Evolutionary conservation across 2,113 vertebrate genomes (phyloP).

Genomic region (Myocastor coypus): DNA sequence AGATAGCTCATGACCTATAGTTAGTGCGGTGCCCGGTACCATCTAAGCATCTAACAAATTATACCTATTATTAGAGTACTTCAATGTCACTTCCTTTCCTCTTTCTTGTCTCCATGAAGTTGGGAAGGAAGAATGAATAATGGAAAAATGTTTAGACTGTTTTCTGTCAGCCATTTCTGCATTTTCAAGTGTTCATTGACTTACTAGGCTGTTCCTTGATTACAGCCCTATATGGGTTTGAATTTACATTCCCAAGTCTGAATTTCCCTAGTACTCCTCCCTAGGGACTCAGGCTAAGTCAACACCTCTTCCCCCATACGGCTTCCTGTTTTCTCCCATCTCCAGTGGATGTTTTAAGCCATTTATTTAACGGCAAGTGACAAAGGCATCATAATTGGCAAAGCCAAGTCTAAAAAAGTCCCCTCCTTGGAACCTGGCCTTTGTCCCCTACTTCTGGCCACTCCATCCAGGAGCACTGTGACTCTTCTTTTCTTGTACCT

Average conservation of each 20-base stretch:
- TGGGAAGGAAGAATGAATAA: background rate
- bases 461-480: background rate
- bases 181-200: background rate
- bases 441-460: background rate
- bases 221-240: constrained; percentile 42
- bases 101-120: background rate
- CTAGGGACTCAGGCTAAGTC: constrained; percentile 69
- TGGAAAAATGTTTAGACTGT: background rate
- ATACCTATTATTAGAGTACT: background rate
- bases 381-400: background rate
- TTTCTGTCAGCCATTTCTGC: background rate
- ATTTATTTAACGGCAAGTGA: background rate
- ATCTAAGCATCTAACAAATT: background rate
- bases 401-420: background rate
- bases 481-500: background rate
- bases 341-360: constrained; percentile 62
- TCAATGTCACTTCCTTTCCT: background rate
- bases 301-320: constrained; percentile 64
- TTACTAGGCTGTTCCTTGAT: constrained; percentile 67
- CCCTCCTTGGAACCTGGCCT: too few relatives aligned
- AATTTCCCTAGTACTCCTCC: constrained; percentile 60
- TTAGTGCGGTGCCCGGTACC: background rate
- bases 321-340: too few relatives aligned
- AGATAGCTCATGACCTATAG: background rate
- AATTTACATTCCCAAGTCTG: constrained; percentile 60